These are phyloP conservation scores for Steinernema hermaphroditum DNA, from an alignment of 2,888 invertebrate species.

Conservation along the genomic window DNA sequence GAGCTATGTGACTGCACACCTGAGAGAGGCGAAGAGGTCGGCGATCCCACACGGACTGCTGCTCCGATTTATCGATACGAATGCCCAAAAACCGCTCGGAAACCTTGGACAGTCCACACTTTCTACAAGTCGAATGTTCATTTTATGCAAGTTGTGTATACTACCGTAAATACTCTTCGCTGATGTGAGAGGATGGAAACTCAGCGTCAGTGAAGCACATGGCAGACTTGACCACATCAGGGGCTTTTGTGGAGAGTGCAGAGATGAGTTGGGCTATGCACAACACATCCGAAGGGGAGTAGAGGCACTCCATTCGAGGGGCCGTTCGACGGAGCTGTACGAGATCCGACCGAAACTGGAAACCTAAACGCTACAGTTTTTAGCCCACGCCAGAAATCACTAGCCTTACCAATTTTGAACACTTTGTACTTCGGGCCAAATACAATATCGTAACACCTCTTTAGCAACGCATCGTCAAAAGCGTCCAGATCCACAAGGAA, in stretches of 20 bases:
- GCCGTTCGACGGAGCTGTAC: background rate
- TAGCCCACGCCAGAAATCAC: background rate
- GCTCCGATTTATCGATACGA: background rate
- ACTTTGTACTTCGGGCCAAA: background rate
- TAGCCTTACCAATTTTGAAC: background rate
- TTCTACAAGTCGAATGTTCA: background rate
- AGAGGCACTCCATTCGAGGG: background rate
- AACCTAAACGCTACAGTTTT: background rate
- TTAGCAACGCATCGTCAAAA: background rate
- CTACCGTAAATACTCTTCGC: background rate
- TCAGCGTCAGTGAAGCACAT: background rate
- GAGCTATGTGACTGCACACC: background rate
- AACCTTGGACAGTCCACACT: background rate
- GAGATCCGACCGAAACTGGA: background rate
- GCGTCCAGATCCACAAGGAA: background rate
- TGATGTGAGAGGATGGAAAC: background rate
- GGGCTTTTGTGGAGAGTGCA: background rate
- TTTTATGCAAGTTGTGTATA: too few species aligned
- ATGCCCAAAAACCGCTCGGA: background rate
- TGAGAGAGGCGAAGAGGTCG: background rate
- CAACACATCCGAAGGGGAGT: background rate
- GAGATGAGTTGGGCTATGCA: background rate
- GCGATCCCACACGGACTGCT: background rate
- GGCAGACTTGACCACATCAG: background rate
- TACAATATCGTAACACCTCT: background rate